These are phyloP conservation scores for Drosophila mojavensis DNA, from an alignment of 1,140 invertebrate species.

Conservation along the genomic window DNA sequence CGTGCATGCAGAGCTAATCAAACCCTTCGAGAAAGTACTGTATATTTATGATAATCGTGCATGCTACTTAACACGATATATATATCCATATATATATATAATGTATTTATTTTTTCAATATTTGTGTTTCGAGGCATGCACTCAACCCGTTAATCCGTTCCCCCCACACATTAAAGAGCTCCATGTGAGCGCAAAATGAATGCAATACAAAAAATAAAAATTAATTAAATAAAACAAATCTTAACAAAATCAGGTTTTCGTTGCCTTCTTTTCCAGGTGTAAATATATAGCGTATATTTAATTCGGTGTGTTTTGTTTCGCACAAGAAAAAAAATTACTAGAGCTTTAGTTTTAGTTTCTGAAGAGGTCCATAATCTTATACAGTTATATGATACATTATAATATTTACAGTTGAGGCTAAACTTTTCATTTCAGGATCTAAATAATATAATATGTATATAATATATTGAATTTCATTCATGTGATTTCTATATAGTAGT, in stretches of 20 bases:
- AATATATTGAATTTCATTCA: slow-evolving; percentile 44
- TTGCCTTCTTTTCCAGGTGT: slow-evolving; percentile 6
- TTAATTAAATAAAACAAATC: neutral
- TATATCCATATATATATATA: slow-evolving; percentile 31
- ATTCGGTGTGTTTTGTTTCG: slow-evolving; percentile 62
- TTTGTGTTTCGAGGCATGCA: slow-evolving; percentile 33
- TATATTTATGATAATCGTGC: slow-evolving; percentile 53
- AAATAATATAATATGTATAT: neutral
- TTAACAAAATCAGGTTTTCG: neutral
- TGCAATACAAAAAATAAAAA: slow-evolving; percentile 33
- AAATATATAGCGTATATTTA: slow-evolving; percentile 22
- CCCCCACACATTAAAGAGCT: neutral
- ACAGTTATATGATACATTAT: slow-evolving; percentile 30
- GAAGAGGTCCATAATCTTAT: slow-evolving; percentile 48
- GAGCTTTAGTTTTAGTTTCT: slow-evolving; percentile 33
- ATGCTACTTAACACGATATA: slow-evolving; percentile 26
- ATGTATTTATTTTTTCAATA: slow-evolving; percentile 32
- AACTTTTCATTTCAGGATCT: neutral
- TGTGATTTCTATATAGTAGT: slow-evolving; percentile 29
- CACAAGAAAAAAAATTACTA: slow-evolving; percentile 58
- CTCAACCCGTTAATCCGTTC: neutral
- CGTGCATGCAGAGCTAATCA: slow-evolving; percentile 43
- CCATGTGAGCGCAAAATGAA: slow-evolving; percentile 6
- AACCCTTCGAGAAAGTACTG: slow-evolving; percentile 49
- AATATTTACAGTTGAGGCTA: slow-evolving; percentile 58